Evolutionary conservation across 2,797 vertebrate genomes (phyloP).

Genomic region (Ceryle rudis): DNA sequence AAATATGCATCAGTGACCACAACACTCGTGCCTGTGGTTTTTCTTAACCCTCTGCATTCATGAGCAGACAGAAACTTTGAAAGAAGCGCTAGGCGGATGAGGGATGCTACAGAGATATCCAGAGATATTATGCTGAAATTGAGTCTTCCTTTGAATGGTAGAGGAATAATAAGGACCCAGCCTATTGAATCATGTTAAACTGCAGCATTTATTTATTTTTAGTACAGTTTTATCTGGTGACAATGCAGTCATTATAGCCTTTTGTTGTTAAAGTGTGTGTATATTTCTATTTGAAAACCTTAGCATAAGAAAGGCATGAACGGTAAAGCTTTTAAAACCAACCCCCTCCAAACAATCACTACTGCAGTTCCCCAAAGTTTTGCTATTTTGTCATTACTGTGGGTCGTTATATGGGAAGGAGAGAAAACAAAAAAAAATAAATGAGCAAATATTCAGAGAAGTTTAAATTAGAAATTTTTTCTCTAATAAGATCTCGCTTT

Average conservation of each 20-base stretch:
- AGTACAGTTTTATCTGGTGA: conserved; percentile 51
- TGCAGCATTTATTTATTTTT: conserved; percentile 64
- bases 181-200: conserved; percentile 52
- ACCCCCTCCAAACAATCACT: neutral
- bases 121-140: neutral
- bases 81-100: neutral
- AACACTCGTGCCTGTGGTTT: neutral
- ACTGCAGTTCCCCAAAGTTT: neutral
- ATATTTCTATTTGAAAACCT: conserved; percentile 1
- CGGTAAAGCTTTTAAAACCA: neutral
- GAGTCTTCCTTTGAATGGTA: conserved; percentile 6
- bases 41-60: neutral
- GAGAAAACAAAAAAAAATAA: neutral
- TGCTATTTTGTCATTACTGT: neutral
- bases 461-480: neutral
- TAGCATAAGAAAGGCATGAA: neutral
- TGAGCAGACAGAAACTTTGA: neutral
- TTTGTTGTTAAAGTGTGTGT: conserved; percentile 41
- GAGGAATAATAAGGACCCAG: conserved; percentile 45
- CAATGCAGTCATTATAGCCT: conserved; percentile 37
- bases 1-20: conserved; percentile 63
- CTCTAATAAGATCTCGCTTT: conserved; percentile 7
- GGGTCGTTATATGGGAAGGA: neutral
- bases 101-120: neutral
- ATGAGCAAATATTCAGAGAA: neutral